Base-by-base conservation (phyloP, 2,888 invertebrate species). In the Odontocolon sp. region DNA sequence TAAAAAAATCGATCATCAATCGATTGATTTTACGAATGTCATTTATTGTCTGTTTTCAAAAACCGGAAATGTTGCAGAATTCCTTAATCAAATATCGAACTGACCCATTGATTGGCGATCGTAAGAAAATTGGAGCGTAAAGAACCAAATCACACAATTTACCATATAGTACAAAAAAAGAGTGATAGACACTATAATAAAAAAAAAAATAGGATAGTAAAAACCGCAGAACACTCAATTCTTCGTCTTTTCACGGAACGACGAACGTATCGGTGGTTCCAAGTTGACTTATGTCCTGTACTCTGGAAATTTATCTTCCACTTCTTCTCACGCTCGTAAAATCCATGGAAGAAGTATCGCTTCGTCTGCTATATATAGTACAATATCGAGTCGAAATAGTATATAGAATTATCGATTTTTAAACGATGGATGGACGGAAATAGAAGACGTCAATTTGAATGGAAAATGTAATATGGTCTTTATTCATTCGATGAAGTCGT, bases 191-290 rank as follows among this genome's bases (percentile, higher is more conserved):
- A 38, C n/a, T n/a, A n/a, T n/a, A 33, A 33, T 28, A 26, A 69
- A 75, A 31, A 75, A 57, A 50, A 21, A 52, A 50, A 16, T 9
- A 38, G 56, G n/a, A n/a, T n/a, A 45, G 57, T 6, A 66, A 23
- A 38, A 57, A 50, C 56, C 50, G 47, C 66, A 23, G 50, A n/a
- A n/a, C 50, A 75, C 69, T 69, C 63, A 75, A 69, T 75, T 57
- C 69, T 69, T 64, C 75, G 75, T 75, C 63, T 63, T 68, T 75
- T 69, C 69, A 64, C 42, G 69, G 52, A 64, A 64, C 69, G 63
- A 75, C 42, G 75, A 52, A 57, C 64, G 47, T 75, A 56, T 47
- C 63, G 69, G n/a, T 50, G 64, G 40, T 56, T 69, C 42, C 74
- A 74, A 68, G 68, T 74, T 28, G 21, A 40, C 50, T 64, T 72